A percentile compares a stretch with the other conserved stretches of the same genome.
phyloP scores from a whole-genome alignment of 1,140 invertebrate species.

The Eulimnadia texana region DNA sequence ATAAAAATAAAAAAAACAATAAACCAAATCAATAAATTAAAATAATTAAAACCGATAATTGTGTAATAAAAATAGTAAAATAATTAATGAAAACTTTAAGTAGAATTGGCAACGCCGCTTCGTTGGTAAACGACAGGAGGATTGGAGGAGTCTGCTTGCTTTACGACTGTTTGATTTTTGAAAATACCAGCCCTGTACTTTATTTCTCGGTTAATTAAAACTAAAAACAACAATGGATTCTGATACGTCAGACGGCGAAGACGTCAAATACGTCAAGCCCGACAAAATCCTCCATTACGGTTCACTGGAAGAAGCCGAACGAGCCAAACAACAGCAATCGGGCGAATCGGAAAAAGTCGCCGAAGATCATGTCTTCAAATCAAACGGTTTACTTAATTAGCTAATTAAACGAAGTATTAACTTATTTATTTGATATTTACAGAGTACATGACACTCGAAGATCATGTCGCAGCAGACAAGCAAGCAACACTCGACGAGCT shows the following conservation, averaged over 20 bases:
- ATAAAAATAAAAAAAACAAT: too few species aligned
- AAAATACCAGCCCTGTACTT: too few species aligned
- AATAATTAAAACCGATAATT: too few species aligned
- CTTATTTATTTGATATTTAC: neutral
- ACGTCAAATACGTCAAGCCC: conserved; percentile 54
- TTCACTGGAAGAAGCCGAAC: conserved; percentile 66
- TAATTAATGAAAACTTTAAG: too few species aligned
- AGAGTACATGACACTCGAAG: neutral
- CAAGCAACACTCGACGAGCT: neutral
- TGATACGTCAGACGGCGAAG: conserved; percentile 86
- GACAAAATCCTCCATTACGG: conserved; percentile 71
- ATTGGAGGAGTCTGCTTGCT: too few species aligned
- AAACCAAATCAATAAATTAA: too few species aligned
- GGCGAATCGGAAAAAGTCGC: neutral
- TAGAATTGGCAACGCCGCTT: too few species aligned
- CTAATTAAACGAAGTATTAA: neutral
- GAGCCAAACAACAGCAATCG: conserved; percentile 24
- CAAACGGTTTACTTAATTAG: neutral
- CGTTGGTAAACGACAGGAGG: too few species aligned
- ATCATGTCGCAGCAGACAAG: neutral
- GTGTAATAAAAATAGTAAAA: too few species aligned
- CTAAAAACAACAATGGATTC: too few species aligned
- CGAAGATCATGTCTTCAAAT: neutral
- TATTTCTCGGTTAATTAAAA: too few species aligned
- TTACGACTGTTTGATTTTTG: too few species aligned